Conservation (phyloP, 2,888 invertebrate species). For the Epirrita christyi region DNA sequence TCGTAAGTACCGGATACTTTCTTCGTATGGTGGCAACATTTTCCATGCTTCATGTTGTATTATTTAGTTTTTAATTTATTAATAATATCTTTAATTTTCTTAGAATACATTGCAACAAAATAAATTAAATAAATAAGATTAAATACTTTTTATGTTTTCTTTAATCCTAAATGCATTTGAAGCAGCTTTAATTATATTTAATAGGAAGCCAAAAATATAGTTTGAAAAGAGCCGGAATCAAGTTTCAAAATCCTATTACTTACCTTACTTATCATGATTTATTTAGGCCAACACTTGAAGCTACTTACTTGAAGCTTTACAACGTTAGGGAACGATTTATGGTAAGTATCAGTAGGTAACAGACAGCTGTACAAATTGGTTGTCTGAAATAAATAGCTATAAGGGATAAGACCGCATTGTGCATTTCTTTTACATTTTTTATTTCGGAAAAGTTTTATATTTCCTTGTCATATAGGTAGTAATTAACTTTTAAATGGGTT, state of each 20-base stretch:
- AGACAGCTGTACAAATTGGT: too few relatives aligned
- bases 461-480: too few relatives aligned
- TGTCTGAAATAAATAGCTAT: too few relatives aligned
- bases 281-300: not conserved
- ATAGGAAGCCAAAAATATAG: not conserved
- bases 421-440: too few relatives aligned
- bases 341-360: too few relatives aligned
- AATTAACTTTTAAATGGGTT: too few relatives aligned
- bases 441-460: too few relatives aligned
- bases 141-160: constrained; percentile 13
- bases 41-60: constrained; percentile 17
- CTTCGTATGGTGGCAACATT: constrained; percentile 17
- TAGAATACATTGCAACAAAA: constrained; percentile 24
- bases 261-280: too few relatives aligned
- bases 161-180: not conserved
- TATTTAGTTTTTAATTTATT: constrained; percentile 27
- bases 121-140: constrained; percentile 21
- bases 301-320: not conserved
- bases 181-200: constrained; percentile 3
- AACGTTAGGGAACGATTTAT: not conserved
- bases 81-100: constrained; percentile 11
- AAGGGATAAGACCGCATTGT: too few relatives aligned
- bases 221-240: not conserved
- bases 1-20: constrained; percentile 19
- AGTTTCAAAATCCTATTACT: not conserved